Evolutionary conservation across 2,113 vertebrate genomes (phyloP).

Genomic region (Rhegmatorhina hoffmannsi): DNA sequence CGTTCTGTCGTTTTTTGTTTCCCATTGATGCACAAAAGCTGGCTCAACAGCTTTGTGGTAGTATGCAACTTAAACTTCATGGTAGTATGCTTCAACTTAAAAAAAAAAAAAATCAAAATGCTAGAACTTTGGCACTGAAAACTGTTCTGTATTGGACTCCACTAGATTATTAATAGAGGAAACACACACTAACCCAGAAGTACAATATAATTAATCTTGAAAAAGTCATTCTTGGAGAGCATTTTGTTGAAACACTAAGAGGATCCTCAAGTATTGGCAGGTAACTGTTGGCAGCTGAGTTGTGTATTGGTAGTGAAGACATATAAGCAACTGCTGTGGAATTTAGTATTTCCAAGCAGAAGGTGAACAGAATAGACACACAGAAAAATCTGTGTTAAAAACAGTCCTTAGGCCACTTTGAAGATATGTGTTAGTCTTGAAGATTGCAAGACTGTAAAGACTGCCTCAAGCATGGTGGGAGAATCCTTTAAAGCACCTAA

Average conservation of each 20-base stretch:
- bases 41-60: neutral
- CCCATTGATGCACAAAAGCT: accelerated
- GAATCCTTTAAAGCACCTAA: neutral
- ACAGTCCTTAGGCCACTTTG: neutral
- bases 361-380: neutral
- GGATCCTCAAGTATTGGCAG: neutral
- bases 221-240: neutral
- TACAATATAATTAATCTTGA: neutral
- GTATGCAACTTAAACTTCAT: neutral
- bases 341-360: neutral
- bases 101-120: neutral
- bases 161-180: neutral
- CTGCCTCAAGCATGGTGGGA: neutral
- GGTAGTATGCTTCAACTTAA: neutral
- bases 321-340: neutral
- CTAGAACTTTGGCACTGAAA: neutral
- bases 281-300: neutral
- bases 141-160: accelerated
- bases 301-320: neutral
- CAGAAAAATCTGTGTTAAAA: neutral
- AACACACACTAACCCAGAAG: neutral
- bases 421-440: neutral
- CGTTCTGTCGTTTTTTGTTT: neutral
- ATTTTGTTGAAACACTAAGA: neutral
- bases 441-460: neutral